A percentile compares a stretch with the other conserved stretches of the same genome.
Evolutionary conservation across 2,888 invertebrate species (phyloP).

Genomic region (Ectemnius cavifrons): DNA sequence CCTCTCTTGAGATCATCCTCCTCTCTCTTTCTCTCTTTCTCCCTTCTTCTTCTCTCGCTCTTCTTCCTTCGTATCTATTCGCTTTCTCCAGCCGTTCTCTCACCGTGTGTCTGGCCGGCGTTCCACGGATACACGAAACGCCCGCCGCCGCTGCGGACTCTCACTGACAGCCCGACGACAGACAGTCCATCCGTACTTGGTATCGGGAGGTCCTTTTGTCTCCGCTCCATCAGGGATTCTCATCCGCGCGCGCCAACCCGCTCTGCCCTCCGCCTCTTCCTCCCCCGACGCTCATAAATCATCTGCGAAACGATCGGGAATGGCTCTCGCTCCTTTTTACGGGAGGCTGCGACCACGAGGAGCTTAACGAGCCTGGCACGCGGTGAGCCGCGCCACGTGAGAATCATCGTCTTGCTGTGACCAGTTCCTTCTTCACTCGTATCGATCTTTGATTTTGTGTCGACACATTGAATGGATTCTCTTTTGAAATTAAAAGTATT

Average conservation of each 20-base stretch:
- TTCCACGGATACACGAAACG: constrained; percentile 40
- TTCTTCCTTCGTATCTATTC: constrained; percentile 3
- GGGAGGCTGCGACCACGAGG: constrained; percentile 6
- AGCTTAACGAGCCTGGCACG: not conserved
- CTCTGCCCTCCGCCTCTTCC: not conserved
- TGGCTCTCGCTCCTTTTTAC: constrained; percentile 29
- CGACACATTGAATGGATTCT: no score
- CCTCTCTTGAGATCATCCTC: not conserved
- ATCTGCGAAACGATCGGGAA: constrained; percentile 30
- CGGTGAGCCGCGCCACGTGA: not conserved
- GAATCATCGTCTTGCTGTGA: not conserved
- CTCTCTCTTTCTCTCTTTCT: constrained; percentile 18
- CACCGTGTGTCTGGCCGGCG: not conserved
- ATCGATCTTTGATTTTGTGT: not conserved
- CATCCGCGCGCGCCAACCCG: constrained; percentile 41
- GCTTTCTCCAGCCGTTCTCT: not conserved
- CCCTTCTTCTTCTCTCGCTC: not conserved
- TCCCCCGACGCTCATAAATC: constrained; percentile 40
- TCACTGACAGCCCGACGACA: constrained; percentile 68
- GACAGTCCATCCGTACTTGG: constrained; percentile 67
- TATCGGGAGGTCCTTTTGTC: constrained; percentile 66
- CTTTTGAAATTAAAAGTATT: no score
- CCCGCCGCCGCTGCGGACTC: constrained; percentile 37
- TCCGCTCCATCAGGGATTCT: constrained; percentile 60
- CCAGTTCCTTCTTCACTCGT: not conserved